Evolutionary conservation across 35 echinoderm and acorn worm species (phyloP).

Genomic region (Ptychodera flava): DNA sequence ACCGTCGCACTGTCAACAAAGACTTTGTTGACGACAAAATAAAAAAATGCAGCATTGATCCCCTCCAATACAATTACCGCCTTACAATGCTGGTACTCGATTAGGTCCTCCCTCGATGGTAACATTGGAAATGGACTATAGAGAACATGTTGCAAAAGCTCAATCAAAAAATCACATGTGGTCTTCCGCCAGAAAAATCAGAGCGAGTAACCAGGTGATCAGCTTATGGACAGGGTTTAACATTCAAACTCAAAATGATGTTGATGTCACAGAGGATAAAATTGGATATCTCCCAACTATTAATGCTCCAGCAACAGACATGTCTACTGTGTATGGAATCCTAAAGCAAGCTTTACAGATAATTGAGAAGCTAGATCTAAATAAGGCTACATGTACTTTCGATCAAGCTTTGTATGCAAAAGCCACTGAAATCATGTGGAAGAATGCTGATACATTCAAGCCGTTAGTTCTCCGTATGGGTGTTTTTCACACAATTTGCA

Average conservation of each 20-base stretch:
- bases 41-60: too few species aligned
- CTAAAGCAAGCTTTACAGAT: slow-evolving; percentile 11
- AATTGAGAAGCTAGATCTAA: background rate
- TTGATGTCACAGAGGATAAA: background rate
- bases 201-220: background rate
- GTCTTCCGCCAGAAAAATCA: background rate
- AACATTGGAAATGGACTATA: too few species aligned
- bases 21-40: too few species aligned
- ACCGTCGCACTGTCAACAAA: too few species aligned
- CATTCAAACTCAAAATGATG: background rate
- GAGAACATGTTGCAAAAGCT: too few species aligned
- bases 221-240: slow-evolving; percentile 46
- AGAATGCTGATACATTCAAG: background rate
- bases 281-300: slow-evolving; percentile 39
- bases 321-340: slow-evolving; percentile 22
- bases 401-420: slow-evolving; percentile 35
- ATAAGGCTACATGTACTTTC: slow-evolving; percentile 13
- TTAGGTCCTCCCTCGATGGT: too few species aligned
- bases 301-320: slow-evolving; percentile 37
- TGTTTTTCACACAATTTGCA: slow-evolving; percentile 36
- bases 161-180: background rate
- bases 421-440: slow-evolving; percentile 27
- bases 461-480: slow-evolving; percentile 16
- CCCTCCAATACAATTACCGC: too few species aligned
- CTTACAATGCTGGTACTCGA: too few species aligned